These are phyloP conservation scores for Drosophila equinoxialis DNA, from an alignment of 1,140 invertebrate species.

Conservation along the genomic window DNA sequence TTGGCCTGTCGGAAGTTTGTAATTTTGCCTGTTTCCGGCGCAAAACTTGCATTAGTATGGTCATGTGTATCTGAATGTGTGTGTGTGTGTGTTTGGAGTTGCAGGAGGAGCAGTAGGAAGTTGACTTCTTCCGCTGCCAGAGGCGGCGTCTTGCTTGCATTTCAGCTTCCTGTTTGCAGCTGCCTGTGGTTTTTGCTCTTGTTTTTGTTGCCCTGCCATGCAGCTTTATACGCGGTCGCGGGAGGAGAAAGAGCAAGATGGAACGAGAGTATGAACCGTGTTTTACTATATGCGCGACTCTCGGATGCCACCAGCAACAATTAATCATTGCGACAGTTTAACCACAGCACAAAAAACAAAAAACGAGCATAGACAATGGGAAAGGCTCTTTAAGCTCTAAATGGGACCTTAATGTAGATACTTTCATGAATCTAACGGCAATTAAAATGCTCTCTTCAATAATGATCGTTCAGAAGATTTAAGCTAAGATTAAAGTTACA, in stretches of 20 bases:
- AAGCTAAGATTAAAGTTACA: no score
- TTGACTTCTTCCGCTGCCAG: slow-evolving; percentile 80
- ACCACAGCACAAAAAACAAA: slow-evolving; percentile 39
- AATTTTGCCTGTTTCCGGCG: slow-evolving; percentile 81
- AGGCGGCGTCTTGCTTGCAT: slow-evolving; percentile 78
- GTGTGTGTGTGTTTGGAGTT: slow-evolving; percentile 34
- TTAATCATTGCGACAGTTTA: slow-evolving; percentile 80
- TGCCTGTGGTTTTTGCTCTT: slow-evolving; percentile 68
- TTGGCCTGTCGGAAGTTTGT: slow-evolving; percentile 82
- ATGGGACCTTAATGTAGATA: slow-evolving; percentile 33
- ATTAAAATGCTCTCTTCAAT: not conserved
- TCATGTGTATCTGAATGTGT: slow-evolving; percentile 22
- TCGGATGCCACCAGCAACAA: slow-evolving; percentile 68
- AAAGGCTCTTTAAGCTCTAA: slow-evolving; percentile 41
- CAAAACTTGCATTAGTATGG: slow-evolving; percentile 79
- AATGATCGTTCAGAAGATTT: not conserved
- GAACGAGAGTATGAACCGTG: slow-evolving; percentile 33
- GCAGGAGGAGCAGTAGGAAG: slow-evolving; percentile 20
- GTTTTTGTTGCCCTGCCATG: slow-evolving; percentile 20
- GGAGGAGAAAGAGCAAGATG: not conserved
- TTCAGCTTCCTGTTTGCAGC: slow-evolving; percentile 72
- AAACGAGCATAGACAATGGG: slow-evolving; percentile 37
- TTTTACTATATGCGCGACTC: slow-evolving; percentile 75
- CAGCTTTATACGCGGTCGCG: slow-evolving; percentile 20
- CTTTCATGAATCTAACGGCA: not conserved